Evolutionary conservation across 2,797 vertebrate genomes (phyloP), one percentile per base, ranked within the genome.

Genomic region (Pantherophis alleghaniensis): DNA sequence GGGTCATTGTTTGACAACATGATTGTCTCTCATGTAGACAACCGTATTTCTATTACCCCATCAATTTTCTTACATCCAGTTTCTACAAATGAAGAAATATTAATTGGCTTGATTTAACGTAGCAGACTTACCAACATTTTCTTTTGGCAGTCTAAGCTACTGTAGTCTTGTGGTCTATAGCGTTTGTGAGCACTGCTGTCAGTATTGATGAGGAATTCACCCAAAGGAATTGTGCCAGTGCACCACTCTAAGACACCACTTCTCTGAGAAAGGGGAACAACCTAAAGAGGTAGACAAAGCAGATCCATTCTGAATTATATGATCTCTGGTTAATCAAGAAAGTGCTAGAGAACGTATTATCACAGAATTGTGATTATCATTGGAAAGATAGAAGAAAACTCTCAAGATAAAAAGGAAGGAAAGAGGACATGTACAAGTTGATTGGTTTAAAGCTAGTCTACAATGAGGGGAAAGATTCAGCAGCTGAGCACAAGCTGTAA

Each of bases 211-310:
- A 99, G 98, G 94, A 99, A 99, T 94, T 99, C 98, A 61, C 99
- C 99, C 0, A 99, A 98, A 32, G 99, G 99, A 94, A 98, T 96
- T 9, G 99, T 99, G 91, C 99, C 99, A 0, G 98, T 98, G 94
- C 99, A 99, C 99, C 99, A 99, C 95, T 99, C 99, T 12, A 99
- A 98, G 91, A 99, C 98, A 0, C 99, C 99, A 4, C 99, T 99
- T 56, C 98, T 97, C 98, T 99, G 99, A 2, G 99, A 99, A 94
- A 99, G 99, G 0, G 99, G 99, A 95, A 99, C 99, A 96, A 99
- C 99, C 99, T 99, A 96, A n/a, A 47, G 20, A 47, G 74, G 42
- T 11, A 83, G 42, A 47, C 56, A 53, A 93, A 57, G 14, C 51
- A 90, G 14, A 18, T 28, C 16, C 13, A 3, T 88, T 60, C 24